Percentiles rank a stretch among this genome's conserved stretches.
Conservation (phyloP, 2,113 vertebrate species). For the Corythaeola cristata region DNA sequence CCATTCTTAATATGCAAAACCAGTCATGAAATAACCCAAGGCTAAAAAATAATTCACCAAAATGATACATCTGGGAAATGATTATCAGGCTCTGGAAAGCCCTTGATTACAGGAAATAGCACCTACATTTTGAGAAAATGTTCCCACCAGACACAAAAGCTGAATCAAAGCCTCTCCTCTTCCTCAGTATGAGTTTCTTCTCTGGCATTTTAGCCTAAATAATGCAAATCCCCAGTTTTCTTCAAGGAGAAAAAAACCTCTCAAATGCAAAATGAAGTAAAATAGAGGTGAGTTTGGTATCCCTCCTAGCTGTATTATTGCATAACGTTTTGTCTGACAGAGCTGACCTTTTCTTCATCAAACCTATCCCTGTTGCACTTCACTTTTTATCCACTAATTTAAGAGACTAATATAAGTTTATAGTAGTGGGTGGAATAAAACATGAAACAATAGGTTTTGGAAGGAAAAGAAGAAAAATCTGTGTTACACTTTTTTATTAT, state of each 20-base stretch:
- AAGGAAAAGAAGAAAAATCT: neutral
- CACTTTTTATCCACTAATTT: neutral
- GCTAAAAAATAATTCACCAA: conserved; percentile 68
- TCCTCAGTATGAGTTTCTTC: conserved; percentile 6
- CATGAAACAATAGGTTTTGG: neutral
- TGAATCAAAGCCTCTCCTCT: conserved; percentile 54
- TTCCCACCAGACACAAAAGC: conserved; percentile 66
- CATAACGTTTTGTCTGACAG: neutral
- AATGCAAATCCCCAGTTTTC: neutral
- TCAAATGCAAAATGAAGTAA: neutral
- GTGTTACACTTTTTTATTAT: neutral
- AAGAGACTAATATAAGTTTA: neutral
- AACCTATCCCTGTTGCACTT: neutral
- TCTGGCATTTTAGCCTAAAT: conserved; percentile 37
- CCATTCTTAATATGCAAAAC: conserved; percentile 64
- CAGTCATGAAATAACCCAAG: conserved; percentile 63
- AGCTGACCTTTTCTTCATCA: neutral
- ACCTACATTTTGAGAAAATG: conserved; percentile 72
- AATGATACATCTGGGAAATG: conserved; percentile 70
- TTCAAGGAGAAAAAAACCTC: neutral
- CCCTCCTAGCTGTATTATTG: neutral
- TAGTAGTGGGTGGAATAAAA: neutral
- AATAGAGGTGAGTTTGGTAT: neutral
- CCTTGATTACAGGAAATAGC: conserved; percentile 75
- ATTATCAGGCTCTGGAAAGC: conserved; percentile 68